phyloP scores from a whole-genome alignment of 2,113 vertebrate species.

The Pelvicachromis taeniatus region DNA sequence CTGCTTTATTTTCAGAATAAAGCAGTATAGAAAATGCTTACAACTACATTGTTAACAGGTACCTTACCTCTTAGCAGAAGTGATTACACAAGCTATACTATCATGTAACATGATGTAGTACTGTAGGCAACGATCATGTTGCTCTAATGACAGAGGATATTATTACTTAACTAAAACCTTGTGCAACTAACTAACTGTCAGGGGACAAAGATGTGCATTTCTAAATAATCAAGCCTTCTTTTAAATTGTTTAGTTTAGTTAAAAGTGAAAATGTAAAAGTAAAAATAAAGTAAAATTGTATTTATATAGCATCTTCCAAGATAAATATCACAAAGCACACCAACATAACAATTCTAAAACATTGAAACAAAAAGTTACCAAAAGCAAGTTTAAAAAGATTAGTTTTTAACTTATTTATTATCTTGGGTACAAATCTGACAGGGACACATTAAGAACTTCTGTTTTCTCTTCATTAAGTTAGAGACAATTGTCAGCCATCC shows the following conservation, averaged over 20 bases:
- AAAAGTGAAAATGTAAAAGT: background rate
- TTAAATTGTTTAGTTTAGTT: background rate
- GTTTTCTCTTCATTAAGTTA: background rate
- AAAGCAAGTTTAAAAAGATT: background rate
- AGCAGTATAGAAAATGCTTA: background rate
- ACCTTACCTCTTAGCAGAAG: background rate
- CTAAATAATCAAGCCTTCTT: background rate
- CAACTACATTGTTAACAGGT: background rate
- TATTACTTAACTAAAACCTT: slow-evolving; percentile 41
- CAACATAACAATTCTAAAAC: background rate
- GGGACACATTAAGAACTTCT: background rate
- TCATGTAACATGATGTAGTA: slow-evolving; percentile 12
- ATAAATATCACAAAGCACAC: background rate
- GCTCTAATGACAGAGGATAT: background rate
- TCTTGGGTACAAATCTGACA: background rate
- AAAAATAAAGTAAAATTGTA: background rate
- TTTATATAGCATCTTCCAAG: background rate
- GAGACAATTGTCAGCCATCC: background rate
- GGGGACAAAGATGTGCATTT: background rate
- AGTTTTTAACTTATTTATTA: background rate
- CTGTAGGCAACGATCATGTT: slow-evolving; percentile 17
- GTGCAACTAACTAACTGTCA: background rate
- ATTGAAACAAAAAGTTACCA: background rate
- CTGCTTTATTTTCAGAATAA: background rate
- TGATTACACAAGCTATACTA: slow-evolving; percentile 2